Conservation (phyloP, 1,140 invertebrate genomes). For the Luehdorfia chinensis region DNA sequence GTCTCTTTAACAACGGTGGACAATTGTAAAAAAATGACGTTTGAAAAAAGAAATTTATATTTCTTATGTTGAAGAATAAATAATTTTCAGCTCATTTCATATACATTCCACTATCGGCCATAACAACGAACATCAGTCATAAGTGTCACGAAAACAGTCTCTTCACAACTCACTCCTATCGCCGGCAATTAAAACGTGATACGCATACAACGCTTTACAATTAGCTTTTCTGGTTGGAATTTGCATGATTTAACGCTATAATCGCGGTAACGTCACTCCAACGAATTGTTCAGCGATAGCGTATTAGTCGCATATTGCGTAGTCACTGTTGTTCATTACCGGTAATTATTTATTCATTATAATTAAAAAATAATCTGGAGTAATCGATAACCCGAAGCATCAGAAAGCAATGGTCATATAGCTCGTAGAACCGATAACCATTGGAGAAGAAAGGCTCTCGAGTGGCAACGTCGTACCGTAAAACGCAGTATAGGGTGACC, state of each 20-base stretch:
- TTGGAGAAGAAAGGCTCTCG: too few relatives aligned
- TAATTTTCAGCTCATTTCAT: too few relatives aligned
- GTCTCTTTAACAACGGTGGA: too few relatives aligned
- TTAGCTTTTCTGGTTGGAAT: constrained; percentile 32
- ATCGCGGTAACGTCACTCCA: constrained; percentile 30
- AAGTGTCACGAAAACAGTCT: constrained; percentile 4
- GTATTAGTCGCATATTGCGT: constrained; percentile 29
- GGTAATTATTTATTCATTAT: constrained; percentile 21
- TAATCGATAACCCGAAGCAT: too few relatives aligned
- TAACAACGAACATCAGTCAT: neutral
- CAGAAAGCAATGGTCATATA: too few relatives aligned
- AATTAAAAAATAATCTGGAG: too few relatives aligned
- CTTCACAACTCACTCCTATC: constrained; percentile 3
- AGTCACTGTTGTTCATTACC: constrained; percentile 13
- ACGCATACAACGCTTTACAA: constrained; percentile 15
- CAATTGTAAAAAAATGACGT: too few relatives aligned
- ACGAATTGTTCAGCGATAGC: constrained; percentile 27
- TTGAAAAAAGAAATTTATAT: too few relatives aligned
- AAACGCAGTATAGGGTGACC: too few relatives aligned
- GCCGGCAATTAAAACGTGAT: constrained; percentile 12
- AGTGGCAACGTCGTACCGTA: too few relatives aligned
- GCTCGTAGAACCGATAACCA: too few relatives aligned
- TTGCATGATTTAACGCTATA: constrained; percentile 39
- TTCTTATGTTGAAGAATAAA: too few relatives aligned
- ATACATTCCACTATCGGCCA: neutral